Conservation (phyloP, 2,113 vertebrate genomes). For the Carlito syrichta region DNA sequence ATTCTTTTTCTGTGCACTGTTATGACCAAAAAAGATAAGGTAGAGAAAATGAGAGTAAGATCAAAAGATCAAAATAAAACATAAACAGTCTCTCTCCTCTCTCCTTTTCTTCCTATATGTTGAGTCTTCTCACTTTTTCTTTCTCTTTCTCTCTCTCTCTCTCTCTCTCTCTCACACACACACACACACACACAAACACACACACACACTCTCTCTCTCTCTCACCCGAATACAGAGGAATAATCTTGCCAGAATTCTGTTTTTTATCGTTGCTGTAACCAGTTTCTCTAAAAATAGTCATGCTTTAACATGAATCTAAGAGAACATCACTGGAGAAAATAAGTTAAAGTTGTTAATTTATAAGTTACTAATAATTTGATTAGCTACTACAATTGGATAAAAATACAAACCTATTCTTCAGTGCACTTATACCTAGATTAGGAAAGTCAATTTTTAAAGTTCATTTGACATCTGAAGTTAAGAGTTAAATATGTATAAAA, state of each 20-base stretch:
- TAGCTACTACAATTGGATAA: slow-evolving; percentile 75
- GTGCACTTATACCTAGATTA: slow-evolving; percentile 79
- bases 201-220: not conserved
- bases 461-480: slow-evolving; percentile 80
- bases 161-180: too few relatives aligned
- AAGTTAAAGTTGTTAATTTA: slow-evolving; percentile 46
- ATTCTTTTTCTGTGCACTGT: slow-evolving; percentile 67
- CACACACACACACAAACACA: not conserved
- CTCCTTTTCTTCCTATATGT: not conserved
- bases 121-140: not conserved
- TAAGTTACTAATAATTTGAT: slow-evolving; percentile 68
- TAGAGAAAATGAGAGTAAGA: slow-evolving; percentile 60
- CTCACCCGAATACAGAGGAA: not conserved
- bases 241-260: slow-evolving; percentile 14
- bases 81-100: not conserved
- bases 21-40: slow-evolving; percentile 46
- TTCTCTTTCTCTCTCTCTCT: not conserved
- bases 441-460: slow-evolving; percentile 79
- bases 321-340: slow-evolving; percentile 61
- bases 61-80: slow-evolving; percentile 19
- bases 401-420: slow-evolving; percentile 75
- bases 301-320: not conserved
- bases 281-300: slow-evolving; percentile 29
- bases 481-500: slow-evolving; percentile 79
- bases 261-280: not conserved